Evolutionary conservation across 2,113 vertebrate species (phyloP).

Genomic region (Andinoacara biseriatus): DNA sequence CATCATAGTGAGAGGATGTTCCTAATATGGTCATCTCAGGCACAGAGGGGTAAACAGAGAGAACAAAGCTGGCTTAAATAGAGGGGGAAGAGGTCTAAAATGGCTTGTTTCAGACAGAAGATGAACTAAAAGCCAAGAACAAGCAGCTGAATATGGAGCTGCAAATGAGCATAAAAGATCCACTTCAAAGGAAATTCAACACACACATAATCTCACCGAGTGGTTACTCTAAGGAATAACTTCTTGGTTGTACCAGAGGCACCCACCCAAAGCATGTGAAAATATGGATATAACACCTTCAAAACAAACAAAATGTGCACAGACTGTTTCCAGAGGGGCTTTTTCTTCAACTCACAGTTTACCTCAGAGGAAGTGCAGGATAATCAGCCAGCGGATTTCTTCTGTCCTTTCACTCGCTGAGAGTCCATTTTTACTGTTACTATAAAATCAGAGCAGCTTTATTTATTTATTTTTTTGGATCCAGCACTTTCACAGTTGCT

Average conservation of each 20-base stretch:
- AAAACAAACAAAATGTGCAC: background rate
- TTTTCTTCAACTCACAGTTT: conserved; percentile 25
- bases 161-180: background rate
- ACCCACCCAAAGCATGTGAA: background rate
- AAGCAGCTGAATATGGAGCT: background rate
- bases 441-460: conserved; percentile 49
- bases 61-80: background rate
- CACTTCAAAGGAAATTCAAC: conserved; percentile 19
- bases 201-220: background rate
- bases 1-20: background rate
- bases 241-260: background rate
- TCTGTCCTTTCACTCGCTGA: background rate
- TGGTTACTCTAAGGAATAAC: background rate
- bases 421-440: background rate
- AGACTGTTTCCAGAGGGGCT: conserved; percentile 1
- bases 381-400: background rate
- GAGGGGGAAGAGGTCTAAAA: background rate
- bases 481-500: conserved; percentile 54
- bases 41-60: background rate
- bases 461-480: conserved; percentile 50
- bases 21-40: background rate
- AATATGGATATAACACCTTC: background rate
- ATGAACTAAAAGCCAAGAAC: background rate
- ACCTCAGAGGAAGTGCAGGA: conserved; percentile 21
- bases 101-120: background rate